Percentiles rank a stretch among this genome's conserved stretches.
Conservation (phyloP, 2,797 vertebrate genomes). For the Acanthurus lineatus region DNA sequence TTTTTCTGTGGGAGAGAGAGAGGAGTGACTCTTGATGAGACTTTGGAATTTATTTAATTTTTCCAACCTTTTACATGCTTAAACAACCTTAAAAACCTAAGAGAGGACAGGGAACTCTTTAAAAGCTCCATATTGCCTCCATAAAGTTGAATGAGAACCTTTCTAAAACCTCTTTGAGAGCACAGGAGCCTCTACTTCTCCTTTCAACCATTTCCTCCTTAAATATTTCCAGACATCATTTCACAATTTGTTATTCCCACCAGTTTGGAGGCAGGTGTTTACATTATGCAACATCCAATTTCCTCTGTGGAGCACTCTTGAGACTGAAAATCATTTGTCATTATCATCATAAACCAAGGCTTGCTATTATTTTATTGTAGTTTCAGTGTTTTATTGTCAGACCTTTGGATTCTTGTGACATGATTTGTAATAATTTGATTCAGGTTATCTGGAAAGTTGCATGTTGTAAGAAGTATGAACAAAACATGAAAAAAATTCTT, state of each 20-base stretch:
- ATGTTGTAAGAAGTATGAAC: conserved; percentile 27
- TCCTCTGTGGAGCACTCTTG: background rate
- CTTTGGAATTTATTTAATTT: no score
- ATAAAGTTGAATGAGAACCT: no score
- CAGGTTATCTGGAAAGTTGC: conserved; percentile 15
- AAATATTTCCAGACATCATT: background rate
- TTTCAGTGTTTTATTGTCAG: background rate
- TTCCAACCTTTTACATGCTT: no score
- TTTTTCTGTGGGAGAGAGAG: no score
- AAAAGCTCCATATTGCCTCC: no score
- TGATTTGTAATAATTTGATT: conserved; percentile 9
- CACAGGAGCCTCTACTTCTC: background rate
- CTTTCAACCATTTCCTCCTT: background rate
- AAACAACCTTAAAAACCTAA: no score
- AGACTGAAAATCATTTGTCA: background rate
- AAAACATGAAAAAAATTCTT: background rate
- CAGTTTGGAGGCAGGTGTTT: conserved; percentile 3
- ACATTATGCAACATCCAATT: background rate
- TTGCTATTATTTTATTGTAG: background rate
- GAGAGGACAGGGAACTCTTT: no score
- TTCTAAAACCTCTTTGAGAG: background rate
- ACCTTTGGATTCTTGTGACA: background rate
- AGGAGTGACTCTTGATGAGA: no score
- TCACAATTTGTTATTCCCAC: background rate
- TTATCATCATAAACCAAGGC: no score